Base-by-base conservation (phyloP, 53 echinoderm and acorn worm genomes). In the Hippasteria phrygiana region DNA sequence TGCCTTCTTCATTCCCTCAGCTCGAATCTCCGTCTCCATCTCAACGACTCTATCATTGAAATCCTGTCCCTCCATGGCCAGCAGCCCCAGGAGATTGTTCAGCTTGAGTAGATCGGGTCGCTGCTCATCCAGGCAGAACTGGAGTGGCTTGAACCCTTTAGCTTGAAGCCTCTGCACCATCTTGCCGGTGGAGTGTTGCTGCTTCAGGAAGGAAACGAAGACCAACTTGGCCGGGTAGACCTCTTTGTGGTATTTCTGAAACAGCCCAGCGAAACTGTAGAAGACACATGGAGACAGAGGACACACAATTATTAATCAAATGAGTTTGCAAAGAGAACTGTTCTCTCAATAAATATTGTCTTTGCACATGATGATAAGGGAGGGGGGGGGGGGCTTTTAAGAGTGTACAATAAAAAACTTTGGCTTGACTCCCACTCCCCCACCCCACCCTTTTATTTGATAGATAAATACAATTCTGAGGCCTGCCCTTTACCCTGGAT, bases 61-160 rank as follows among this genome's bases (percentile, higher is more conserved):
- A 8, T 91, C 93, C 20, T 47, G 88, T 4, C 92, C 69, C 14
- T 91, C 93, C 12, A 77, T 85, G 20, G 95, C 84, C 62, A 96
- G 80, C 27, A 92, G 47, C 20, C 93, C 97, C 36, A 96, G 88
- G 74, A 96, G 71, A 35, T 88, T 93, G 74, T 93, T 95, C 79
- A 96, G 80, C 81, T 96, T 96, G 78, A 90, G 90, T 54, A 96
- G 86, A 69, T 96, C 97, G 17, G 97, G 97, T 64, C 95, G 80
- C 31, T 56, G 6, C 17, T 80, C 45, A 71, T 80, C 90, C 66
- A 96, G 88, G 33, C 54, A 90, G 74, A 96, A 96, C 85, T 95
- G 93, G 73, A 96, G 78, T 16, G 93, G 89, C 6, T 84, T 48
- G 46, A 88, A 90, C 3, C 90, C 85, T 16, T 31, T 33, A 13